Conservation (phyloP, 1,140 invertebrate genomes). For the Heliconius melpomene region DNA sequence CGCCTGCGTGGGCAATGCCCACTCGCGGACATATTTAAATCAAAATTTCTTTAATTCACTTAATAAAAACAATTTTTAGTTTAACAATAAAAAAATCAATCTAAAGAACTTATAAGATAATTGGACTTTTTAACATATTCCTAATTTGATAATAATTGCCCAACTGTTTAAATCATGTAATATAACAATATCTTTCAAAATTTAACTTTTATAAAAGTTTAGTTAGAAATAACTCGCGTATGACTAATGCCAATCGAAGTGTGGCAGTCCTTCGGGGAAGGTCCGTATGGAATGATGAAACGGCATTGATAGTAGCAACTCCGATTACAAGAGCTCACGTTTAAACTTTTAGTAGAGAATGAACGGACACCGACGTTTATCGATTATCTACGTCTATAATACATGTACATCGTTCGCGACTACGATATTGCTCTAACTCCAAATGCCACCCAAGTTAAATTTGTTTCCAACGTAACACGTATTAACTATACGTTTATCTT, state of each 20-base stretch:
- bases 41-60: constrained; percentile 7
- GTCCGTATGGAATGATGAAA: constrained; percentile 46
- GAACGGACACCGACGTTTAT: constrained; percentile 48
- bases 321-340: constrained; percentile 51
- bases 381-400: constrained; percentile 46
- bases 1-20: constrained; percentile 57
- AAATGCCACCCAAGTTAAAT: constrained; percentile 56
- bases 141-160: too few species aligned
- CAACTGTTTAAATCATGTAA: not conserved
- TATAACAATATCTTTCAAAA: not conserved
- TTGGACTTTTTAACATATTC: not conserved
- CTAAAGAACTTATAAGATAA: too few species aligned
- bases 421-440: constrained; percentile 46
- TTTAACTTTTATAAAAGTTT: not conserved
- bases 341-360: constrained; percentile 50
- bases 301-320: constrained; percentile 45
- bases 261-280: constrained; percentile 45
- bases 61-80: constrained; percentile 11
- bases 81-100: not conserved
- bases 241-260: constrained; percentile 16
- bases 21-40: constrained; percentile 52
- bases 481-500: not conserved
- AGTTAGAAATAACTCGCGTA: not conserved
- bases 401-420: constrained; percentile 31
- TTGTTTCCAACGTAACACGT: not conserved